phyloP scores from a whole-genome alignment of 2,797 vertebrate species.

The Heterohyrax brucei region DNA sequence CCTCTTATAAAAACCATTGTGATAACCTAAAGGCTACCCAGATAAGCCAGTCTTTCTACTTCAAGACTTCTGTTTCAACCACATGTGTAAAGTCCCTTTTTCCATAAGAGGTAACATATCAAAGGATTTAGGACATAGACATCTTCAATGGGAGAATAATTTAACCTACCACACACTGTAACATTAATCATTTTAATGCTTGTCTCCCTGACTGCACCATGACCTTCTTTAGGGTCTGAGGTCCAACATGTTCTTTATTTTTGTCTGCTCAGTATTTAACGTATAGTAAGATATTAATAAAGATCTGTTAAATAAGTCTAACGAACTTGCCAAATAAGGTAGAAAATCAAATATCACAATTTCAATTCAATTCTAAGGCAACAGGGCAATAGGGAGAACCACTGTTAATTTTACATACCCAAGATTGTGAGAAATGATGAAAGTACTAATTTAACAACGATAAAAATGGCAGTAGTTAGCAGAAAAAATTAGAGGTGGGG shows the following conservation, averaged over 20 bases:
- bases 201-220: background rate
- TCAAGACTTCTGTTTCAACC: conserved; percentile 34
- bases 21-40: background rate
- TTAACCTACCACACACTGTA: background rate
- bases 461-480: conserved; percentile 55
- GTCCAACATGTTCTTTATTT: conserved; percentile 3
- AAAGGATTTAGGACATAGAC: background rate
- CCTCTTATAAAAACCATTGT: conserved; percentile 29
- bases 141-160: background rate
- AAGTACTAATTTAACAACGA: conserved; percentile 65
- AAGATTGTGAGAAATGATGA: conserved; percentile 50
- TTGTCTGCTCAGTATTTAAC: conserved; percentile 48
- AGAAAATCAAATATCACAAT: conserved; percentile 61
- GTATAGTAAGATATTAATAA: conserved; percentile 48
- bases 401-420: conserved; percentile 50
- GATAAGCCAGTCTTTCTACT: conserved; percentile 17
- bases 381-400: conserved; percentile 5
- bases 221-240: background rate
- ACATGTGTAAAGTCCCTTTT: conserved; percentile 2
- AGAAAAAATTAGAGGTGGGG: conserved; percentile 37
- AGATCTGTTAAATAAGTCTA: conserved; percentile 58
- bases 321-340: conserved; percentile 6
- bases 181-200: conserved; percentile 29
- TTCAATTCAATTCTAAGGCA: conserved; percentile 58
- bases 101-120: conserved; percentile 24